phyloP scores from a whole-genome alignment of 2,888 invertebrate species.

The Rhyacophila evoluta region DNA sequence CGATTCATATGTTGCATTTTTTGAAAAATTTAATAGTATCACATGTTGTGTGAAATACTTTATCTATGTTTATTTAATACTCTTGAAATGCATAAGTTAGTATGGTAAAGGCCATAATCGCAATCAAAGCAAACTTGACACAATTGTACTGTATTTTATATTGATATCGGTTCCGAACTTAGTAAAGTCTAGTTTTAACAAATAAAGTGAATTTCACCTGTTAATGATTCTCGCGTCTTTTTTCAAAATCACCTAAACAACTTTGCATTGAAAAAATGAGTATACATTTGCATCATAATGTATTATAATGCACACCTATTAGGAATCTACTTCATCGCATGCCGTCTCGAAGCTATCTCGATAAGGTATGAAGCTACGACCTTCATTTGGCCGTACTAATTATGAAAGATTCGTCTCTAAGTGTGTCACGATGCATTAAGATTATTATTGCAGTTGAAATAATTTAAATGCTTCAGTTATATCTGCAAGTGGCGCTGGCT shows the following conservation, averaged over 20 bases:
- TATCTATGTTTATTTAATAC: too few species aligned
- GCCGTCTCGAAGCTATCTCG: neutral
- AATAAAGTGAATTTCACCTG: too few species aligned
- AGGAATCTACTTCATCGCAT: neutral
- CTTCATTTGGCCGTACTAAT: neutral
- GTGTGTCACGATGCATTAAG: neutral
- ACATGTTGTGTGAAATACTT: too few species aligned
- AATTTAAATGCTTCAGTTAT: neutral
- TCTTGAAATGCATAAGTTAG: too few species aligned
- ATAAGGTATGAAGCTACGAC: constrained; percentile 13
- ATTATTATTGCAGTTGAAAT: neutral
- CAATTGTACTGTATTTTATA: too few species aligned
- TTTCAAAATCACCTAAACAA: neutral
- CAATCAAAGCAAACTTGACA: too few species aligned
- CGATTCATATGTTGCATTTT: too few species aligned
- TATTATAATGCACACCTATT: neutral
- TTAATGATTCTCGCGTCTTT: too few species aligned
- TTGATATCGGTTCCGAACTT: too few species aligned
- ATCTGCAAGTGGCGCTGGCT: neutral
- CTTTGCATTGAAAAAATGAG: neutral
- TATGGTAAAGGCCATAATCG: too few species aligned
- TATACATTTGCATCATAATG: neutral
- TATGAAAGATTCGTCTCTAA: neutral
- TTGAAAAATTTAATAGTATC: too few species aligned
- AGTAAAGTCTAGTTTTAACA: too few species aligned